Base-by-base conservation (phyloP, 1,140 invertebrate species). In the Caenorhabditis latens region DNA sequence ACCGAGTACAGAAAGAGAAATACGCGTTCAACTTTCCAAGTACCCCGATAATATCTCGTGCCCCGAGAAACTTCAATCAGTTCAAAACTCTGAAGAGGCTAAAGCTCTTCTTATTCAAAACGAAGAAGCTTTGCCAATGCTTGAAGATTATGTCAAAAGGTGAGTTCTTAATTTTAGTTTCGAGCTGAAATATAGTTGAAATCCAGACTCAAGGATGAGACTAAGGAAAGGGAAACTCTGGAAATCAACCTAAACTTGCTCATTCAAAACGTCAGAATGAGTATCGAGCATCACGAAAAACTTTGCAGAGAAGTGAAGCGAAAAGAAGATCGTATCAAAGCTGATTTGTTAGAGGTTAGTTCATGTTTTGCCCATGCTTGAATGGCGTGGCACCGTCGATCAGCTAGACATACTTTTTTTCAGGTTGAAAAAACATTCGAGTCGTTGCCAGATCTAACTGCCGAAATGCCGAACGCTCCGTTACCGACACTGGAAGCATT, bases 1-100 rank as follows among this genome's bases (percentile, higher is more conserved):
- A 24, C 75, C 86, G 7, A 86, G 86, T 43, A 71, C 67, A 7
- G 86, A 86, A 32, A 53, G 75, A 32, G 79, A 83, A 42, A 86
- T 71, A 19, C 48, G 85, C 19, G 5, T 42, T 4, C 40, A 84
- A 16, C 19, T 84, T 7, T 86, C 85, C 32, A 75, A 85, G 24
- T 90, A 89, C 79, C 90, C 90, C 4, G 90, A 90, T 48, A 67
- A 58, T 48, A 87, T 91, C n/a, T 90, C 89, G 32, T 91, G 91
- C 53, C 90, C 90, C 13, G 58, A 79, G 19, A 84, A 79, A 32
- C 87, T 90, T 4, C 58, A 79, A 50, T 46, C 90, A 16, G 58
- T 90, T 61, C 87, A 86, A 61, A 84, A 82, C 42, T 63, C 55
- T 19, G 61, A 88, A 42, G 85, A 90, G 79, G 89, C 88, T 13